Evolutionary conservation across 2,113 vertebrate genomes (phyloP).

Genomic region (Strix uralensis): DNA sequence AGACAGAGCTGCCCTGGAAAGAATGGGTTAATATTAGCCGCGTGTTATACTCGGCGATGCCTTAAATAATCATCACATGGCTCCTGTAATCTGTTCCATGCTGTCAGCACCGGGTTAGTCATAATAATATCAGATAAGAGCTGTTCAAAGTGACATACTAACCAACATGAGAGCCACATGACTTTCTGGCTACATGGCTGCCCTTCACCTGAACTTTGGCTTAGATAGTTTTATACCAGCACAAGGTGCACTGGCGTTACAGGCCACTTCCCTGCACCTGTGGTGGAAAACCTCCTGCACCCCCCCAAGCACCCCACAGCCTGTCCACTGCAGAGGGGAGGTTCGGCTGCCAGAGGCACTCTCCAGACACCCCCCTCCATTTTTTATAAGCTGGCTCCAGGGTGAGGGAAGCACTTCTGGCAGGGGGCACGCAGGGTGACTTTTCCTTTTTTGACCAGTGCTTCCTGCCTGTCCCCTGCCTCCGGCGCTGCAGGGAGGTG

Average conservation of each 20-base stretch:
- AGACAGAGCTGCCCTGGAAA: constrained; percentile 9
- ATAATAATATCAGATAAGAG: constrained; percentile 94
- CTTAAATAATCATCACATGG: constrained; percentile 91
- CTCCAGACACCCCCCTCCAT: background rate
- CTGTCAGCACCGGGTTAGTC: constrained; percentile 96
- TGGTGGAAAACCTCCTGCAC: background rate
- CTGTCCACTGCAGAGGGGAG: background rate
- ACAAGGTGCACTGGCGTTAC: background rate
- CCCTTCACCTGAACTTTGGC: constrained; percentile 98
- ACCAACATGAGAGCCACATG: constrained; percentile 89
- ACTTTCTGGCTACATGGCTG: constrained; percentile 86
- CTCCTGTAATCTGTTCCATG: constrained; percentile 89
- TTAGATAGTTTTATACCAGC: constrained; percentile 72
- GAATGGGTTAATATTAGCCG: constrained; percentile 76
- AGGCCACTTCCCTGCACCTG: background rate
- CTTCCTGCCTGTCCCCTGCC: constrained; percentile 42
- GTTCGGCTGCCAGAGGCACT: background rate
- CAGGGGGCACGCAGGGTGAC: background rate
- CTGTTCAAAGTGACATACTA: constrained; percentile 84
- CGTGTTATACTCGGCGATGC: constrained; percentile 69
- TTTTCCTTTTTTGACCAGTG: background rate
- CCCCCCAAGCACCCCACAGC: rapidly evolving
- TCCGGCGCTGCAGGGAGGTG: constrained; percentile 15
- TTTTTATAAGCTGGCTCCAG: background rate
- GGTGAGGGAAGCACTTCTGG: background rate